phyloP scores from a whole-genome alignment of 2,113 vertebrate genomes.

The Tringa solitaria region DNA sequence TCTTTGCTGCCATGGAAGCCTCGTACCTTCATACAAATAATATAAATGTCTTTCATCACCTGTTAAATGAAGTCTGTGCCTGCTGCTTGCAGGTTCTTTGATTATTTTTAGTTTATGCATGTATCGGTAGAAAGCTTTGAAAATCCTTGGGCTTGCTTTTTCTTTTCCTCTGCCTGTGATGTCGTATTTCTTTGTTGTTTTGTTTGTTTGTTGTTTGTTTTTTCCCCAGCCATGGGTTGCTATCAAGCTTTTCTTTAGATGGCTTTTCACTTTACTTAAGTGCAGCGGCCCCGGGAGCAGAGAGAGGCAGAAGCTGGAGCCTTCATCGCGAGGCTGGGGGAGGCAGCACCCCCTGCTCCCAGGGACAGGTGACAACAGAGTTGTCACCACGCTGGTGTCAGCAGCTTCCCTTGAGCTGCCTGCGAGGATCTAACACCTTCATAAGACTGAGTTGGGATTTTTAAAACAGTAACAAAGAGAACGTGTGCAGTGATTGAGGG shows the following conservation, averaged over 20 bases:
- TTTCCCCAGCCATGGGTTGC: neutral
- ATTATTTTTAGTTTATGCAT: constrained; percentile 24
- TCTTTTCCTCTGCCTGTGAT: neutral
- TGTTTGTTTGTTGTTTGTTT: too few relatives aligned
- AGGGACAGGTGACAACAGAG: neutral
- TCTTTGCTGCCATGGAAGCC: neutral
- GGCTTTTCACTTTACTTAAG: neutral
- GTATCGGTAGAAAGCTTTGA: constrained; percentile 5
- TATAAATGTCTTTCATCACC: constrained; percentile 31
- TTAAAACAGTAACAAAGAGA: neutral
- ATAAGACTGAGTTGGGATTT: neutral
- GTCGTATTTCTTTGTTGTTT: neutral
- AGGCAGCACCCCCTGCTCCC: neutral
- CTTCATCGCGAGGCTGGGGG: neutral
- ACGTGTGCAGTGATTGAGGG: neutral
- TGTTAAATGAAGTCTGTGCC: constrained; percentile 16
- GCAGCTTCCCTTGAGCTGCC: neutral
- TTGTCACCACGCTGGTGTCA: accelerated
- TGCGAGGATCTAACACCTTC: neutral
- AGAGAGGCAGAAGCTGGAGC: neutral
- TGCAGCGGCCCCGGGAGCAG: accelerated
- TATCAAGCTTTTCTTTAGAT: neutral
- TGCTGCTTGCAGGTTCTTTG: constrained; percentile 28
- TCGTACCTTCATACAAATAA: neutral
- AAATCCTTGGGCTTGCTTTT: neutral